Evolutionary conservation across 53 echinoderm and acorn worm species (phyloP).

Genomic region (Actinopyga echinites): DNA sequence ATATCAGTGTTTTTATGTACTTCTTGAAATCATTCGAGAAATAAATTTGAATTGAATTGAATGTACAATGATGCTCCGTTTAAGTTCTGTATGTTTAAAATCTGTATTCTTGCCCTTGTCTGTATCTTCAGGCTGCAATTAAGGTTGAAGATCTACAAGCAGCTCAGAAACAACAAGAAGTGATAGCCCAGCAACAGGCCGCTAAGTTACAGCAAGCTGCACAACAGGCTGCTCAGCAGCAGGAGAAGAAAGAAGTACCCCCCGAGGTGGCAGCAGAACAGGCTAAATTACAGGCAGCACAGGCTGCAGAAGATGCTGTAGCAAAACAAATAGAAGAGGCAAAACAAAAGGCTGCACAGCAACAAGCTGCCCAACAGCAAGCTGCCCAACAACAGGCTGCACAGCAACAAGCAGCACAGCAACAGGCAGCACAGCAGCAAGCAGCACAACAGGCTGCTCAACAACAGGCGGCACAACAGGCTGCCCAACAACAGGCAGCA

Average conservation of each 20-base stretch:
- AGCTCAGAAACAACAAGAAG: conserved; percentile 35
- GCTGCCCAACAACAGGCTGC: conserved; percentile 25
- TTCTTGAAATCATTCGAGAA: too few species aligned
- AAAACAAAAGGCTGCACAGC: neutral
- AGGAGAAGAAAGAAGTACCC: neutral
- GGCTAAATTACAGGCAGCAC: neutral
- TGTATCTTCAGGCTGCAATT: neutral
- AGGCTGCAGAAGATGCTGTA: neutral
- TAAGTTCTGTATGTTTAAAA: too few species aligned
- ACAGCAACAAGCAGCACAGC: neutral
- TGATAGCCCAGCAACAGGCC: conserved; percentile 25
- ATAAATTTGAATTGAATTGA: too few species aligned
- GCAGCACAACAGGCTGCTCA: conserved; percentile 14
- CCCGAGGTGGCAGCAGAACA: conserved; percentile 4
- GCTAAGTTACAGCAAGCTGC: conserved; percentile 9
- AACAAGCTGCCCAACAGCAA: conserved; percentile 1
- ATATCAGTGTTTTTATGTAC: too few species aligned
- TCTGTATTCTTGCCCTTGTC: too few species aligned
- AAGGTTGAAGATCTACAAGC: conserved; percentile 32
- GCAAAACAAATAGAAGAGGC: neutral
- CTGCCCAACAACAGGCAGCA: conserved; percentile 3
- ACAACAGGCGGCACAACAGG: neutral
- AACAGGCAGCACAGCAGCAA: neutral
- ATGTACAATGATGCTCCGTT: too few species aligned
- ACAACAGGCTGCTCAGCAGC: conserved; percentile 32